Conservation (phyloP, 2,113 vertebrate species). For the Paratilapia polleni region DNA sequence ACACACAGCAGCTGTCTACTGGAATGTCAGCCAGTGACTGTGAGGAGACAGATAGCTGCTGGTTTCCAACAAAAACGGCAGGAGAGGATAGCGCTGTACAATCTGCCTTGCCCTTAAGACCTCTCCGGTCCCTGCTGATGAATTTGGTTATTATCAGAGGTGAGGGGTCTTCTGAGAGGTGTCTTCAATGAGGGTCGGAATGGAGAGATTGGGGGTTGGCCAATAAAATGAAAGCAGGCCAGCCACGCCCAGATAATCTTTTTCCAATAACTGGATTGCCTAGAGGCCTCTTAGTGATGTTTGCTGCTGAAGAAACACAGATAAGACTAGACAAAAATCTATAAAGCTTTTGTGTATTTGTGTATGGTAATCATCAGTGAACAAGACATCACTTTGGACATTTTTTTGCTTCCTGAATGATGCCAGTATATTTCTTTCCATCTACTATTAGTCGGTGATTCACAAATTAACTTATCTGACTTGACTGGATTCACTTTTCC, state of each 20-base stretch:
- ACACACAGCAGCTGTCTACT: constrained; percentile 33
- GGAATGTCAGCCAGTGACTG: constrained; percentile 49
- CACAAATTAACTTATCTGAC: not conserved
- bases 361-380: not conserved
- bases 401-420: not conserved
- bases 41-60: constrained; percentile 58
- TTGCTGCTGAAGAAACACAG: constrained; percentile 13
- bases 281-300: constrained; percentile 38
- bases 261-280: constrained; percentile 69
- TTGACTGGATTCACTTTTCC: not conserved
- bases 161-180: constrained; percentile 59
- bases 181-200: constrained; percentile 39
- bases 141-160: constrained; percentile 70
- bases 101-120: constrained; percentile 59
- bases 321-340: constrained; percentile 15
- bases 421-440: not conserved
- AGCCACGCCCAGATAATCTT: constrained; percentile 54
- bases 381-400: constrained; percentile 26
- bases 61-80: constrained; percentile 43
- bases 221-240: constrained; percentile 33
- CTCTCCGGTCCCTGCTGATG: constrained; percentile 49
- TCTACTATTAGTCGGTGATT: not conserved
- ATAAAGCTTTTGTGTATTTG: not conserved
- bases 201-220: constrained; percentile 4
- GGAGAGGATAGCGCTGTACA: constrained; percentile 29